Conservation (phyloP, 92 coral and sea anemone species). For the Epizoanthus ramosus region DNA sequence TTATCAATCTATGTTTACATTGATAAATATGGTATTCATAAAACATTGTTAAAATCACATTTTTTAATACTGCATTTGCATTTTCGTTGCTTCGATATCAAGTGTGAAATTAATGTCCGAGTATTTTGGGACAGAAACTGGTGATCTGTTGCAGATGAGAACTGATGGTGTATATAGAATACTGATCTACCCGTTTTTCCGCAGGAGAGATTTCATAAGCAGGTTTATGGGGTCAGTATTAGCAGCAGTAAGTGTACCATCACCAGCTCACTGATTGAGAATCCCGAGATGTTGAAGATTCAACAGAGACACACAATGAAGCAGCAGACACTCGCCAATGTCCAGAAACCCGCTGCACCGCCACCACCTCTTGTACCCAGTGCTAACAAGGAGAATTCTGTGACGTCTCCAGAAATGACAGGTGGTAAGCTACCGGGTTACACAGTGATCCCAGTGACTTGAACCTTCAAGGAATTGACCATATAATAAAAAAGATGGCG, state of each 20-base stretch:
- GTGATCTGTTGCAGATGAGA: no score
- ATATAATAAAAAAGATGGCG: no score
- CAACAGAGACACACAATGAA: constrained; percentile 95
- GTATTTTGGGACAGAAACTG: no score
- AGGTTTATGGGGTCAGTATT: constrained; percentile 92
- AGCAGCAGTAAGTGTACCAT: constrained; percentile 83
- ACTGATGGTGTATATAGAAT: neutral
- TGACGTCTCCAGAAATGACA: constrained; percentile 47
- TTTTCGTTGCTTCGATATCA: no score
- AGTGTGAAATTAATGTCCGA: no score
- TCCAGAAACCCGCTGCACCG: constrained; percentile 72
- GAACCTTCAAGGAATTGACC: no score
- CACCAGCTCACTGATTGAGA: constrained; percentile 92
- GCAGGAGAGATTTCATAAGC: constrained; percentile 97
- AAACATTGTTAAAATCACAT: no score
- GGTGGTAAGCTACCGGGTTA: constrained; percentile 52
- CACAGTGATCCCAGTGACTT: no score
- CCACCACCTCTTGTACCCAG: constrained; percentile 89
- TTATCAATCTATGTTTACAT: no score
- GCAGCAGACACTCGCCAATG: constrained; percentile 82
- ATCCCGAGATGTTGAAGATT: constrained; percentile 96
- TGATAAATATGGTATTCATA: no score
- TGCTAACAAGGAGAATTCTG: constrained; percentile 56
- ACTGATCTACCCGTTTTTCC: neutral
- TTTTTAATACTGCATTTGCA: no score